These are phyloP conservation scores for Mythimna lalbum DNA, from an alignment of 2,888 invertebrate species.

Conservation along the genomic window DNA sequence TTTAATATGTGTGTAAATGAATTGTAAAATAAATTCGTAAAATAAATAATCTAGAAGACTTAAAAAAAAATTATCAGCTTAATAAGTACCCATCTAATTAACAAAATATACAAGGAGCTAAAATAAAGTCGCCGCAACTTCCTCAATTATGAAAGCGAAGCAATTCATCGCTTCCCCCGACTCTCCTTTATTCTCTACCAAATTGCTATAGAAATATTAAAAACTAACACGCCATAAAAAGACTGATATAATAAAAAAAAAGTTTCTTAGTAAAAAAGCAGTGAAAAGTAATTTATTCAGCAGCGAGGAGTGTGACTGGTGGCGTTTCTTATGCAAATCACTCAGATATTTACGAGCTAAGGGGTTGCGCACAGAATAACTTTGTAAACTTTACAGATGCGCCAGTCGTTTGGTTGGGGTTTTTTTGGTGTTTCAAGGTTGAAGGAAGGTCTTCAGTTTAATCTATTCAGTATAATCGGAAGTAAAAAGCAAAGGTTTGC, in stretches of 20 bases:
- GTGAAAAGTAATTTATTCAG: slow-evolving; percentile 82
- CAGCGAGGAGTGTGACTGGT: slow-evolving; percentile 81
- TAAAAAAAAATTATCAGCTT: neutral
- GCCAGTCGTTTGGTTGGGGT: slow-evolving; percentile 32
- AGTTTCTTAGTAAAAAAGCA: slow-evolving; percentile 71
- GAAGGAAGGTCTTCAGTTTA: neutral
- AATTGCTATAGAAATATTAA: slow-evolving; percentile 60
- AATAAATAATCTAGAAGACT: neutral
- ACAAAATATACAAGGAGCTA: slow-evolving; percentile 10
- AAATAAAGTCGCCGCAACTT: slow-evolving; percentile 20
- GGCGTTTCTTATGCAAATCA: slow-evolving; percentile 87
- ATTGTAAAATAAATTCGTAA: too few species aligned
- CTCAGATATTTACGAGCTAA: slow-evolving; percentile 82
- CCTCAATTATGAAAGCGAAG: slow-evolving; percentile 38
- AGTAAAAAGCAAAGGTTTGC: too few species aligned
- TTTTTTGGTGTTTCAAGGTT: slow-evolving; percentile 14
- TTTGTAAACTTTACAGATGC: slow-evolving; percentile 69
- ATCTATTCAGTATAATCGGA: neutral
- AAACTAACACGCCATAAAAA: slow-evolving; percentile 61
- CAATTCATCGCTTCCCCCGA: slow-evolving; percentile 30
- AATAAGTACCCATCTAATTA: slow-evolving; percentile 25
- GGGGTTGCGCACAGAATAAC: slow-evolving; percentile 78
- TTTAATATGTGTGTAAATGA: too few species aligned
- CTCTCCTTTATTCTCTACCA: slow-evolving; percentile 44
- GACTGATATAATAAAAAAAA: slow-evolving; percentile 62